Evolutionary conservation across 2,797 vertebrate species (phyloP).

Genomic region (Craterocephalus amniculus): DNA sequence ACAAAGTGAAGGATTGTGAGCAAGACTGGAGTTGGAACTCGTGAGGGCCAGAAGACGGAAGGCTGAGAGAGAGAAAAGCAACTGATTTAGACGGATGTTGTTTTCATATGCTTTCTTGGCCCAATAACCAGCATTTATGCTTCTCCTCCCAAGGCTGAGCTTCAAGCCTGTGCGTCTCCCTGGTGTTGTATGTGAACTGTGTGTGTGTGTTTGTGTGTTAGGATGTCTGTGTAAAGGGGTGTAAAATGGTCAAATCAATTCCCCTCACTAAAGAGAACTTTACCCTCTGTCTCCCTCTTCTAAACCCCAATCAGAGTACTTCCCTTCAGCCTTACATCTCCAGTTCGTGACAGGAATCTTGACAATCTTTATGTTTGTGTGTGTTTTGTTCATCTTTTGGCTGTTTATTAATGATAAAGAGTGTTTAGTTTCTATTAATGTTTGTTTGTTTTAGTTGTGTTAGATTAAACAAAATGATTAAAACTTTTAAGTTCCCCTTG

Average conservation of each 20-base stretch:
- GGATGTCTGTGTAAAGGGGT: conserved; percentile 12
- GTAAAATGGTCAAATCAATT: conserved; percentile 68
- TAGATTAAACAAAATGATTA: background rate
- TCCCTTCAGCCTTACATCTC: conserved; percentile 26
- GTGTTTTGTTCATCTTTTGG: background rate
- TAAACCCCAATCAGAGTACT: conserved; percentile 60
- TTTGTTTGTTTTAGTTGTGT: background rate
- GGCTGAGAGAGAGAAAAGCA: conserved; percentile 54
- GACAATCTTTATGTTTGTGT: background rate
- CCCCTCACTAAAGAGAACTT: conserved; percentile 54
- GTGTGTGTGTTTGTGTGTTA: conserved; percentile 9
- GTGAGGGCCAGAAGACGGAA: conserved; percentile 26
- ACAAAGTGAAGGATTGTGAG: conserved; percentile 36
- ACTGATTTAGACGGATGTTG: conserved; percentile 58
- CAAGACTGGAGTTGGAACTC: conserved; percentile 25
- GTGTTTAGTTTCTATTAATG: background rate
- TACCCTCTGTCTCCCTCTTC: conserved; percentile 54
- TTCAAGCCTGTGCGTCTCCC: conserved; percentile 42
- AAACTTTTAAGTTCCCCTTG: background rate
- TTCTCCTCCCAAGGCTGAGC: conserved; percentile 56
- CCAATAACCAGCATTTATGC: conserved; percentile 64
- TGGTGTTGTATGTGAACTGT: conserved; percentile 35
- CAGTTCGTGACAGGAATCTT: background rate
- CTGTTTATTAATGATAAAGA: background rate
- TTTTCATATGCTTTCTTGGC: conserved; percentile 60